phyloP scores from a whole-genome alignment of 2,888 invertebrate genomes.

The Unio pictorum region DNA sequence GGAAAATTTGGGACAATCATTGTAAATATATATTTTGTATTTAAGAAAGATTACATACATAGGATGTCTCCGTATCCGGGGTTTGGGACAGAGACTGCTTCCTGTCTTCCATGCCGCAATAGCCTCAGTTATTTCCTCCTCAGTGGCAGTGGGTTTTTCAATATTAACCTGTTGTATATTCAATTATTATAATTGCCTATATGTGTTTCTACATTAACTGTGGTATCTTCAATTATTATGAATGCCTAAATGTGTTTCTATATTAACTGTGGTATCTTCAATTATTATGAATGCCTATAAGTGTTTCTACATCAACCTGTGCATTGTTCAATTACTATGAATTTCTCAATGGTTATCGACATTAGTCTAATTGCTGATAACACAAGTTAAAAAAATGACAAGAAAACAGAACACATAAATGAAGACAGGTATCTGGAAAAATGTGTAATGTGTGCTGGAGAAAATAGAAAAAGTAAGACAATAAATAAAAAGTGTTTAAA shows the following conservation, averaged over 20 bases:
- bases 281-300: no score
- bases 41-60: slow-evolving; percentile 41
- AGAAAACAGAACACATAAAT: no score
- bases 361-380: no score
- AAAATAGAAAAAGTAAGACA: no score
- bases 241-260: no score
- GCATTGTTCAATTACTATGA: background rate
- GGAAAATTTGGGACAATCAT: background rate
- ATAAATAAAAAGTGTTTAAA: no score
- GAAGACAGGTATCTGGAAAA: no score
- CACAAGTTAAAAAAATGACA: no score
- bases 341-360: no score
- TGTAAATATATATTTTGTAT: background rate
- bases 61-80: slow-evolving; percentile 48
- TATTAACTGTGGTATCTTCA: background rate
- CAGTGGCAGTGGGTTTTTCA: slow-evolving; percentile 35
- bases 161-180: slow-evolving; percentile 6
- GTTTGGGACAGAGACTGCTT: slow-evolving; percentile 34
- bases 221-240: background rate
- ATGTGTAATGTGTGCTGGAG: no score
- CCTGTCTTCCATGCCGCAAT: slow-evolving; percentile 49
- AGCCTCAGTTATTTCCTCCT: slow-evolving; percentile 51
- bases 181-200: no score
- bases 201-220: no score
- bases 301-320: slow-evolving; percentile 19